These are phyloP conservation scores for Drosophila kurseongensis DNA, from an alignment of 1,140 invertebrate species.

Conservation along the genomic window DNA sequence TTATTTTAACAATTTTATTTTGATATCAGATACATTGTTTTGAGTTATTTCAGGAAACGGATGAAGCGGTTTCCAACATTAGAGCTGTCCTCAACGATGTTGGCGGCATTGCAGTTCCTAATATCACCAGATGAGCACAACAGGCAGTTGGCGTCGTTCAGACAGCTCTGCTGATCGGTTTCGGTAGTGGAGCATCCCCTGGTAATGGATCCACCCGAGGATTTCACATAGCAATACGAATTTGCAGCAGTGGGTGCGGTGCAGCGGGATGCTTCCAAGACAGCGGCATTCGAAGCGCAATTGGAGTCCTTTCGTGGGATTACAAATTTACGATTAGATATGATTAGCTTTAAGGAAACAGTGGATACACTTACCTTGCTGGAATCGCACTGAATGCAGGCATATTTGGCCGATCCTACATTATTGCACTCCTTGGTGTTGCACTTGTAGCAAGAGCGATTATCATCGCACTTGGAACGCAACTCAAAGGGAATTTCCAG, in stretches of 20 bases:
- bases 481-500: conserved; percentile 63
- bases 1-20: background rate
- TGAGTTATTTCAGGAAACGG: conserved; percentile 46
- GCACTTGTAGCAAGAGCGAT: conserved; percentile 67
- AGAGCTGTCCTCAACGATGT: conserved; percentile 36
- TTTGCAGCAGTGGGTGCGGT: conserved; percentile 64
- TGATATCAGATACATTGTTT: background rate
- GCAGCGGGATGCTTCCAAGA: conserved; percentile 50
- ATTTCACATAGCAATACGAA: conserved; percentile 74
- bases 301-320: conserved; percentile 38
- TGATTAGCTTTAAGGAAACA: background rate
- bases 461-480: conserved; percentile 51
- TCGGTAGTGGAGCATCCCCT: conserved; percentile 73
- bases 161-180: conserved; percentile 61
- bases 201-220: conserved; percentile 35
- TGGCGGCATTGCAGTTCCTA: conserved; percentile 59
- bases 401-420: conserved; percentile 55
- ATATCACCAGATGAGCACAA: conserved; percentile 73
- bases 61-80: conserved; percentile 52
- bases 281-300: conserved; percentile 49
- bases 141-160: conserved; percentile 65
- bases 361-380: conserved; percentile 38
- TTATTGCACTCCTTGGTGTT: conserved; percentile 77
- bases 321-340: background rate
- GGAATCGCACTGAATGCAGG: conserved; percentile 75